Conservation (phyloP, 2,797 vertebrate species). For the Etheostoma perlongum region DNA sequence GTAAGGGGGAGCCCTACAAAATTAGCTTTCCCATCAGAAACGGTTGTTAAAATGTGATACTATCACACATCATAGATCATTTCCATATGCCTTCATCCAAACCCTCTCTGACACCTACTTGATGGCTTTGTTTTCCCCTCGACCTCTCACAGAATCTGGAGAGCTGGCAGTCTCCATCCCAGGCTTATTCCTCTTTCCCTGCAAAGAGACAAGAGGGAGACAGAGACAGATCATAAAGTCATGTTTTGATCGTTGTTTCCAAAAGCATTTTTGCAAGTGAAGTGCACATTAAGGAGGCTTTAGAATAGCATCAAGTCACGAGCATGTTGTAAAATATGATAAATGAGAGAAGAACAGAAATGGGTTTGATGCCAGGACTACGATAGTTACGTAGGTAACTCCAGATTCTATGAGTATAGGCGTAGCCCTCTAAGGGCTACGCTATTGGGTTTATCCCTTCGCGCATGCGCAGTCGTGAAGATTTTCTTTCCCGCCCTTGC, state of each 20-base stretch:
- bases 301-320: constrained; percentile 60
- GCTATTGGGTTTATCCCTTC: too few relatives aligned
- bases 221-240: constrained; percentile 49
- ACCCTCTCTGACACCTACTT: constrained; percentile 83
- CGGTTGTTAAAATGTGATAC: constrained; percentile 52
- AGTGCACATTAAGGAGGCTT: constrained; percentile 65
- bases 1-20: neutral
- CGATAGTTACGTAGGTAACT: too few relatives aligned
- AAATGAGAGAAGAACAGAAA: constrained; percentile 56
- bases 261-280: constrained; percentile 57
- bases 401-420: too few relatives aligned
- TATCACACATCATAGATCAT: constrained; percentile 62
- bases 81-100: constrained; percentile 57
- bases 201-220: constrained; percentile 61
- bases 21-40: constrained; percentile 58
- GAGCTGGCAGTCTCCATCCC: constrained; percentile 85
- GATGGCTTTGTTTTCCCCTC: constrained; percentile 90
- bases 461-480: too few relatives aligned
- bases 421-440: too few relatives aligned
- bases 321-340: constrained; percentile 63
- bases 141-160: constrained; percentile 86
- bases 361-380: constrained; percentile 58
- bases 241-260: constrained; percentile 36
- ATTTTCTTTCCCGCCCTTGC: too few relatives aligned
- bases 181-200: constrained; percentile 87